A percentile compares a stretch with the other conserved stretches of the same genome.
phyloP scores from a whole-genome alignment of 2,797 vertebrate genomes.

The Coendou prehensilis region DNA sequence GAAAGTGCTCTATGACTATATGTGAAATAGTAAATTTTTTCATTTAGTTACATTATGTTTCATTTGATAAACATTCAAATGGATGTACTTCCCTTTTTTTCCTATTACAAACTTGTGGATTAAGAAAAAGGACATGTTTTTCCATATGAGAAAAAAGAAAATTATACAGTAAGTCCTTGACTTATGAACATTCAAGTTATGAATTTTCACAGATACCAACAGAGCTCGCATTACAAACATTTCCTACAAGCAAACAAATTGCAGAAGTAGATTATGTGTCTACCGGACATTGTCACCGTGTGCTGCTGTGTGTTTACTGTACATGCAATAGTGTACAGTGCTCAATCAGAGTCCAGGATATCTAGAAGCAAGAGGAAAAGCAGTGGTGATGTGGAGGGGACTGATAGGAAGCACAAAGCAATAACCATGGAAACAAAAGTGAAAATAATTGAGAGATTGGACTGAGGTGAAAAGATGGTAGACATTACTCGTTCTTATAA shows the following conservation, averaged over 20 bases:
- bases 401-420: neutral
- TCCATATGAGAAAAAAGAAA: conserved; percentile 26
- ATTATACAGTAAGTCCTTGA: neutral
- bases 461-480: neutral
- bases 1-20: neutral
- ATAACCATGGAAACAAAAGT: neutral
- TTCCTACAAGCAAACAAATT: neutral
- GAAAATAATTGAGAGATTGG: neutral
- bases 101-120: neutral
- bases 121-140: neutral
- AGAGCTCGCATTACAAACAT: neutral
- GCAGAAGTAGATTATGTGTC: neutral
- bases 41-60: conserved; percentile 46
- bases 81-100: neutral
- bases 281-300: neutral
- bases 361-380: neutral
- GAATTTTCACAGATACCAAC: neutral
- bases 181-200: neutral
- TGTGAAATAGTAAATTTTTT: conserved; percentile 17
- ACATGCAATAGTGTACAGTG: accelerated
- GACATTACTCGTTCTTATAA: neutral
- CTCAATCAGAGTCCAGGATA: neutral
- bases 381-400: neutral
- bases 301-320: neutral
- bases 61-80: neutral